Evolutionary conservation across 2,113 vertebrate species (phyloP).

Genomic region (Percina caprodes): DNA sequence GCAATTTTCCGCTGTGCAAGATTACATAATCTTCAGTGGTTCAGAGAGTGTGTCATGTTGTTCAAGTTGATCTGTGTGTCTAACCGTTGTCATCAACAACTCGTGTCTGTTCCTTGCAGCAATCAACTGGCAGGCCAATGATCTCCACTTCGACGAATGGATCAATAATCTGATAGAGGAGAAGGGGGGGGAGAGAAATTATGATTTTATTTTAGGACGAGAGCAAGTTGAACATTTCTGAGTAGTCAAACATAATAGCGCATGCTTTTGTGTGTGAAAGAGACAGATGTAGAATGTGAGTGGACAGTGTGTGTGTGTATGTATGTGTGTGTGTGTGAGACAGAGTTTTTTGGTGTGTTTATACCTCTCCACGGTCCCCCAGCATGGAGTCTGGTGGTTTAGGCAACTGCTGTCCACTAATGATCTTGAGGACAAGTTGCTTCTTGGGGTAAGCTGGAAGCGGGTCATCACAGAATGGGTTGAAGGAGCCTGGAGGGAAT

Average conservation of each 20-base stretch:
- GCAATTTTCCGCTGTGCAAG: not conserved
- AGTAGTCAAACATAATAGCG: not conserved
- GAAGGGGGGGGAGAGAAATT: constrained; percentile 2
- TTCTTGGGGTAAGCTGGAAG: constrained; percentile 97
- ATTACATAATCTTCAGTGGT: not conserved
- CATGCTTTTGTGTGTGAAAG: not conserved
- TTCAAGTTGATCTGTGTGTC: constrained; percentile 3
- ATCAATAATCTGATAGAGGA: constrained; percentile 92
- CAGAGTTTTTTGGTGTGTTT: constrained; percentile 20
- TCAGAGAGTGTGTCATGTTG: not conserved
- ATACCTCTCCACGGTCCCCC: constrained; percentile 96
- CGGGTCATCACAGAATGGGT: constrained; percentile 93
- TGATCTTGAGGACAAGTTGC: constrained; percentile 96
- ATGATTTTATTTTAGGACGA: constrained; percentile 4
- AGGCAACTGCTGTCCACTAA: constrained; percentile 97
- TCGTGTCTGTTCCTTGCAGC: constrained; percentile 97
- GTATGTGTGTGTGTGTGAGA: not conserved
- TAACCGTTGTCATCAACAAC: constrained; percentile 98
- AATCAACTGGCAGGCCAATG: constrained; percentile 95
- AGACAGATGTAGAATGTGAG: too few relatives aligned
- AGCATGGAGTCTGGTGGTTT: constrained; percentile 98
- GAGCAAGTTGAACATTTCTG: not conserved
- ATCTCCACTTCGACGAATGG: constrained; percentile 99
- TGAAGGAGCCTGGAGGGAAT: constrained; percentile 89
- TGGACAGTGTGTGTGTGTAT: not conserved